Conservation (phyloP, 2,113 vertebrate species). For the Apodemus sylvaticus region DNA sequence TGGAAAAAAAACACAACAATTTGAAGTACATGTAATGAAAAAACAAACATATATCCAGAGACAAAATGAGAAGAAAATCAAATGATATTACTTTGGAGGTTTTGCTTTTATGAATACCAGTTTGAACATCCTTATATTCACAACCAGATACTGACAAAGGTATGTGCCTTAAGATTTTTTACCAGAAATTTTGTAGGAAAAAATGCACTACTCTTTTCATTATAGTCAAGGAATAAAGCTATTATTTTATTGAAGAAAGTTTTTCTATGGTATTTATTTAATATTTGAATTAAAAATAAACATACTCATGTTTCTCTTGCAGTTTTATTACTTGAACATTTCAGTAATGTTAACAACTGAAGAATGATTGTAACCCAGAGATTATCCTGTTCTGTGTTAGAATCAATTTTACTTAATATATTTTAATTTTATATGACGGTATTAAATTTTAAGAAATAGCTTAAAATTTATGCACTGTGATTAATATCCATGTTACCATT, state of each 20-base stretch:
- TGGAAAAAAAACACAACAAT: neutral
- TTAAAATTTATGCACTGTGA: neutral
- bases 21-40: neutral
- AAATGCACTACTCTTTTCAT: neutral
- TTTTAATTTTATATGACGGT: neutral
- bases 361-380: neutral
- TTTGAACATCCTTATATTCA: neutral
- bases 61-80: neutral
- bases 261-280: neutral
- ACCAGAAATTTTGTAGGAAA: neutral
- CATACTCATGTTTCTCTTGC: neutral
- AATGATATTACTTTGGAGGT: neutral
- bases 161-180: neutral
- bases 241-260: neutral
- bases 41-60: neutral
- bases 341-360: neutral
- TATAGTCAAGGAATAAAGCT: neutral
- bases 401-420: neutral
- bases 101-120: neutral
- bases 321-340: neutral
- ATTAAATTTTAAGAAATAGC: neutral
- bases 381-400: neutral
- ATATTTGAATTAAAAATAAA: neutral
- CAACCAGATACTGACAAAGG: neutral
- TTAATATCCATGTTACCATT: neutral